Percentiles rank a stretch among this genome's conserved stretches.
Conservation (phyloP, 2,113 vertebrate genomes). For the Burhinus bistriatus region DNA sequence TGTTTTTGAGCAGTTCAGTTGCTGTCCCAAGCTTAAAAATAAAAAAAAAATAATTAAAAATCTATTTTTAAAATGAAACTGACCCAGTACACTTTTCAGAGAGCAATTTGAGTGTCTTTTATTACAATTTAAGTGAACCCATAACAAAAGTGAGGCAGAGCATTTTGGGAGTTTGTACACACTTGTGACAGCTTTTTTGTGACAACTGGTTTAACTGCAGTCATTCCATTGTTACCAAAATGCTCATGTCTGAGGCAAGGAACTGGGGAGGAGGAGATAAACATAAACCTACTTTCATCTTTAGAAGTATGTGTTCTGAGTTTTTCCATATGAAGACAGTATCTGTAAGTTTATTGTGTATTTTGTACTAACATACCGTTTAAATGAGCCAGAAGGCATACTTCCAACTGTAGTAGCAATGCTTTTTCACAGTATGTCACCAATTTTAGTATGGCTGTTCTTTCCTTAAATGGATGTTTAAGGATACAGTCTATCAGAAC, state of each 20-base stretch:
- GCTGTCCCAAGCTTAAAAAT: background rate
- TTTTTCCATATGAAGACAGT: background rate
- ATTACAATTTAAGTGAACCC: background rate
- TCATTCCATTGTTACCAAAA: background rate
- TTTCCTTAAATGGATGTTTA: background rate
- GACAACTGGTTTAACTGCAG: background rate
- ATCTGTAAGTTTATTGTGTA: accelerated
- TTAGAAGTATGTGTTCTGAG: background rate
- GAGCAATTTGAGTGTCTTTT: background rate
- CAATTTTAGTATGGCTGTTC: background rate
- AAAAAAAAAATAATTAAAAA: background rate
- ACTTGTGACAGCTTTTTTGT: background rate
- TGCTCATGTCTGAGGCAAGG: background rate
- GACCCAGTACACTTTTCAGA: background rate
- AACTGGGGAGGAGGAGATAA: background rate
- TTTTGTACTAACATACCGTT: background rate
- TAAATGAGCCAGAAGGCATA: background rate
- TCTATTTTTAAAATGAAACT: background rate
- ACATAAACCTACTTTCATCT: background rate
- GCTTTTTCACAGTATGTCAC: background rate
- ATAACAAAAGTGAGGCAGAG: background rate
- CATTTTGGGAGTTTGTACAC: background rate
- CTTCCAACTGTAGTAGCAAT: background rate
- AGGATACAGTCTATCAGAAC: background rate
- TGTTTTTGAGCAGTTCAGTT: background rate